Evolutionary conservation across 2,113 vertebrate genomes (phyloP), one percentile per base, ranked within the genome.

Genomic region (Octodon degus): DNA sequence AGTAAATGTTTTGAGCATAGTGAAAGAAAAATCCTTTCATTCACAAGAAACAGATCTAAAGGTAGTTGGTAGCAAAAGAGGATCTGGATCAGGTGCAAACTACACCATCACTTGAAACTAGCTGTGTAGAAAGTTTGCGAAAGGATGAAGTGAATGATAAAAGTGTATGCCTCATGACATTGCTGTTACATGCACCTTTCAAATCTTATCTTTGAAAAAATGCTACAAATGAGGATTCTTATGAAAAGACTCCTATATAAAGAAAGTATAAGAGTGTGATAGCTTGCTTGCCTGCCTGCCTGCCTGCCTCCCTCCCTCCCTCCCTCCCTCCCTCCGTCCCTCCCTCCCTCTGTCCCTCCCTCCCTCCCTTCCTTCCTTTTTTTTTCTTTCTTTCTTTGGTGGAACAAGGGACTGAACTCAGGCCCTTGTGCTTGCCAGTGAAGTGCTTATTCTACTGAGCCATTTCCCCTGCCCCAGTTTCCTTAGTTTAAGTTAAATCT

Each of bases 131-230:
- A 20, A 68, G 7, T 27, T 85, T 89, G 47, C 37, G 43, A 32
- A 89, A 68, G 9, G 14, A n/a, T 7, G 25, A 70, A 65, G 11
- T 62, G 16, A 90, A 68, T 62, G 12, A 2, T 50, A 30, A 62
- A 72, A 82, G 20, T 4, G 0, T 25, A 5, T 43, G 7, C 30
- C 10, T 1, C n/a, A 0, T 16, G 22, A 8, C 7, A 80, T 81
- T 40, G 55, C 27, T 83, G 32, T 62, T 65, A 53, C 30, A 2
- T 67, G 34, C 32, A 72, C 1, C 47, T 93, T 55, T 30, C 8
- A 53, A 63, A 40, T 9, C 67, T 96, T 77, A 27, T 62, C 16
- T 95, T 89, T 53, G 17, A 32, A 37, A 53, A 90, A 37, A 22
- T 79, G 32, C 32, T 58, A 68, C 30, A 89, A 55, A 76, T 55